These are phyloP conservation scores for Periophthalmodon schlosseri DNA, from an alignment of 2,113 vertebrate genomes.

Conservation along the genomic window DNA sequence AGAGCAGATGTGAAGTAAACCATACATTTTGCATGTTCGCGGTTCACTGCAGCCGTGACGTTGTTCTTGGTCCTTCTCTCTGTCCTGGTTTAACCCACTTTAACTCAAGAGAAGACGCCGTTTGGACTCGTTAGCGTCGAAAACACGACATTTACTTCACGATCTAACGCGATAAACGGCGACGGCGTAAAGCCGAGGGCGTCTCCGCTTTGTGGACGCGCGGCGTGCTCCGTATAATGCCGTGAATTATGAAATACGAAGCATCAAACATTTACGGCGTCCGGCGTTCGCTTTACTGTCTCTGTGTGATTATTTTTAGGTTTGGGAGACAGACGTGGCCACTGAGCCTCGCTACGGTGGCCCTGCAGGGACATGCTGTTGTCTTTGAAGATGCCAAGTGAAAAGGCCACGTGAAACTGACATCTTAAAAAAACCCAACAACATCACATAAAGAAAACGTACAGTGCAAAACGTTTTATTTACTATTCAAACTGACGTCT, in stretches of 20 bases:
- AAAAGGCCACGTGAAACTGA: not conserved
- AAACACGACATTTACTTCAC: not conserved
- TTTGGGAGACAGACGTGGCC: not conserved
- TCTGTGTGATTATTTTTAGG: not conserved
- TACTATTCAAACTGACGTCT: too few species aligned
- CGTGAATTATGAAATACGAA: not conserved
- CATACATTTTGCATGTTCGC: conserved; percentile 46
- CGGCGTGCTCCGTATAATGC: not conserved
- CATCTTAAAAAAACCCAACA: not conserved
- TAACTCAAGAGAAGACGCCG: not conserved
- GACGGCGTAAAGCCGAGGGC: not conserved
- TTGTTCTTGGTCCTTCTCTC: conserved; percentile 8
- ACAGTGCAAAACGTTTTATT: too few species aligned
- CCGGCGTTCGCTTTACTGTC: not conserved
- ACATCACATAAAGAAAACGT: too few species aligned
- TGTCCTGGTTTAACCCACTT: conserved; percentile 33
- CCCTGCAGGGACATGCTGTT: not conserved
- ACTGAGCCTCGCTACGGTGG: not conserved
- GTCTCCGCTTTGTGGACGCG: not conserved
- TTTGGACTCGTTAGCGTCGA: too few species aligned
- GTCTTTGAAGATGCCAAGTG: not conserved
- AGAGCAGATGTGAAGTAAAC: not conserved
- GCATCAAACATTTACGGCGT: not conserved
- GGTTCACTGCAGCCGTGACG: conserved; percentile 17
- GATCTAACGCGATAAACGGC: not conserved